Percentiles rank a stretch among this genome's conserved stretches.
phyloP scores from a whole-genome alignment of 2,113 vertebrate genomes.

The Tragelaphus strepsiceros region DNA sequence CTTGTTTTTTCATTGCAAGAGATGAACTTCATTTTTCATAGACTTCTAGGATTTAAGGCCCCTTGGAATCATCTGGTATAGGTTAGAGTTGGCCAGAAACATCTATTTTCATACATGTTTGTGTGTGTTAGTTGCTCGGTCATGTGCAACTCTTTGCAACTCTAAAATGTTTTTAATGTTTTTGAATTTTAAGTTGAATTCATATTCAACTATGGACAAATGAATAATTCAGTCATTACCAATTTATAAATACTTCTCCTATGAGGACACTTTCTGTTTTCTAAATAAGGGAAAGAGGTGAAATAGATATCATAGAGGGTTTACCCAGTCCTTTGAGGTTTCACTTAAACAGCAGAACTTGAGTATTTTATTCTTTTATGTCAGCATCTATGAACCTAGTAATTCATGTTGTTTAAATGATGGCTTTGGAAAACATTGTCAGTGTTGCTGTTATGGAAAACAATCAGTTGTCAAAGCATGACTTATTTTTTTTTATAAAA shows the following conservation, averaged over 20 bases:
- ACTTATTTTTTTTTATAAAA: constrained; percentile 14
- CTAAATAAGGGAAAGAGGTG: constrained; percentile 5
- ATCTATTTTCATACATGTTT: background rate
- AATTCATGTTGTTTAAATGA: constrained; percentile 57
- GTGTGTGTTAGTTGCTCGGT: background rate
- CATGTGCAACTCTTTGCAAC: background rate
- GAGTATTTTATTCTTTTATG: constrained; percentile 30
- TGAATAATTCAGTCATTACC: background rate
- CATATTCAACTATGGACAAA: background rate
- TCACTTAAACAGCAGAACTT: constrained; percentile 43
- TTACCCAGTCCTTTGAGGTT: constrained; percentile 23
- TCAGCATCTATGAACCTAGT: constrained; percentile 33
- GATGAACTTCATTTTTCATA: background rate
- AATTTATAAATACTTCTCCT: constrained; percentile 21
- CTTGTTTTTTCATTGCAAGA: background rate
- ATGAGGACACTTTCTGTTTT: constrained; percentile 20
- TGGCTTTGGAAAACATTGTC: constrained; percentile 20
- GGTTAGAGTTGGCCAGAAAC: background rate
- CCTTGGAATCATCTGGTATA: background rate
- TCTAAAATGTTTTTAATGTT: background rate
- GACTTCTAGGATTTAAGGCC: background rate
- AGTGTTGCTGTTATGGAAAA: constrained; percentile 2
- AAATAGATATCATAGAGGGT: background rate
- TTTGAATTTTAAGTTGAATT: constrained; percentile 8
- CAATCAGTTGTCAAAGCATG: constrained; percentile 21